Evolutionary conservation across 2,888 invertebrate genomes (phyloP).

Genomic region (Reticulitermes lucifugus): DNA sequence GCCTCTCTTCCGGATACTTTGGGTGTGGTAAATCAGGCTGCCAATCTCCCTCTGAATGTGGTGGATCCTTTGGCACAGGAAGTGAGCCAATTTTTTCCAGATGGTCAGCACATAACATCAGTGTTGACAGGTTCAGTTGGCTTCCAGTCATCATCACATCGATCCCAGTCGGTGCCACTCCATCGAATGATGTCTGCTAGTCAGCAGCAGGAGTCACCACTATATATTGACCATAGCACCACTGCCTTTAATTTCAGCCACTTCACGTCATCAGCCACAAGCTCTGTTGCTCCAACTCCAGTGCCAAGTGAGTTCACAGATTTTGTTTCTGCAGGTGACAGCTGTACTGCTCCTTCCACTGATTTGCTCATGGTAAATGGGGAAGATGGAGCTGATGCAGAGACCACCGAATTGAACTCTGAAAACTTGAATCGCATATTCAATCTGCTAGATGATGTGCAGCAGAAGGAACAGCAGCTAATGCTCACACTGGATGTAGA

Average conservation of each 20-base stretch:
- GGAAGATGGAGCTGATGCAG: slow-evolving; percentile 38
- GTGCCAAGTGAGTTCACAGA: slow-evolving; percentile 80
- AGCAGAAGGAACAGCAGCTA: slow-evolving; percentile 13
- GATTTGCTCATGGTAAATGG: slow-evolving; percentile 22
- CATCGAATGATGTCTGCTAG: slow-evolving; percentile 67
- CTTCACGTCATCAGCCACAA: slow-evolving; percentile 66
- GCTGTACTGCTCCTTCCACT: neutral
- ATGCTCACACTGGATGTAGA: slow-evolving; percentile 26
- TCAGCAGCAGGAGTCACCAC: slow-evolving; percentile 52
- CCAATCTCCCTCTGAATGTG: neutral
- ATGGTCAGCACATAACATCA: slow-evolving; percentile 56
- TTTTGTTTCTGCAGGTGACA: slow-evolving; percentile 63
- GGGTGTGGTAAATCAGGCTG: neutral
- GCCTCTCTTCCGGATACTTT: neutral
- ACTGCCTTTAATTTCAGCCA: slow-evolving; percentile 60
- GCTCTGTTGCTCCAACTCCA: slow-evolving; percentile 76
- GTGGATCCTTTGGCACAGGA: slow-evolving; percentile 63
- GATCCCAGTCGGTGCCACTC: slow-evolving; percentile 86
- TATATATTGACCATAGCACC: slow-evolving; percentile 57
- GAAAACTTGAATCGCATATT: slow-evolving; percentile 76
- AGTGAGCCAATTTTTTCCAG: slow-evolving; percentile 73
- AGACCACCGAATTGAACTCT: slow-evolving; percentile 59
- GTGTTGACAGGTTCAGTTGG: slow-evolving; percentile 42
- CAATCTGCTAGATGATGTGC: slow-evolving; percentile 67
- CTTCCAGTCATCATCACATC: slow-evolving; percentile 58